Base-by-base conservation (phyloP, 2,113 vertebrate species). In the Poicephalus gulielmi region DNA sequence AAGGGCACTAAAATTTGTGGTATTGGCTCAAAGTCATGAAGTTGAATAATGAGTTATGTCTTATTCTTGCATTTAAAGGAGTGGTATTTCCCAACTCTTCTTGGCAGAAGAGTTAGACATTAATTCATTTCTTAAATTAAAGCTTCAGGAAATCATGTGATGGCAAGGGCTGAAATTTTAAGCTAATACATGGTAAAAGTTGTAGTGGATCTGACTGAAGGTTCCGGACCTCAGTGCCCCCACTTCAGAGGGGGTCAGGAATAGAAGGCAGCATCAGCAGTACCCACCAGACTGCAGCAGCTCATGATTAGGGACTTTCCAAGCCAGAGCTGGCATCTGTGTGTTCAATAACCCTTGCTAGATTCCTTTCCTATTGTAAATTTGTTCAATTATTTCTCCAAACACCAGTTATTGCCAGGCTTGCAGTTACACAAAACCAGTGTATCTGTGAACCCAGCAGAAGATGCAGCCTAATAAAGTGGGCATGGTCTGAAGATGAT, bases 141-240 rank as follows among this genome's bases (percentile, higher is more conserved):
- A 31, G 37, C 25, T 22, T 69, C 15, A 23, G 37, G 74, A 75
- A 64, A 60, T 6, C 0, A 0, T 8, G 31, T n/a, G 10, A 44
- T 76, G 24, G 19, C 27, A 37, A 47, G 35, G 43, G 33, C 13
- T 79, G 67, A 63, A 63, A 11, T 68, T 79, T 75, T 31, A 52
- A 53, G 39, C 3, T 74, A 86, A 86, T 12, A 41, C 4, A 10
- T 23, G 9, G 41, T 30, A 70, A 47, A 64, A 79, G 37, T 16
- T 30, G 20, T 30, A 41, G 27, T 8, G 33, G 63, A 27, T 50
- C 28, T 3, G 8, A 37, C 13, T 0, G 0, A 63, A 70, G 33
- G 60, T 50, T 10, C 33, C 63, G 17, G 35, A 41, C 5, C 8
- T 43, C 14, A 19, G 13, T 28, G 11, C 13, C 25, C 37, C 74